Base-by-base conservation (phyloP, 2,888 invertebrate species). In the Brachyptera putata region DNA sequence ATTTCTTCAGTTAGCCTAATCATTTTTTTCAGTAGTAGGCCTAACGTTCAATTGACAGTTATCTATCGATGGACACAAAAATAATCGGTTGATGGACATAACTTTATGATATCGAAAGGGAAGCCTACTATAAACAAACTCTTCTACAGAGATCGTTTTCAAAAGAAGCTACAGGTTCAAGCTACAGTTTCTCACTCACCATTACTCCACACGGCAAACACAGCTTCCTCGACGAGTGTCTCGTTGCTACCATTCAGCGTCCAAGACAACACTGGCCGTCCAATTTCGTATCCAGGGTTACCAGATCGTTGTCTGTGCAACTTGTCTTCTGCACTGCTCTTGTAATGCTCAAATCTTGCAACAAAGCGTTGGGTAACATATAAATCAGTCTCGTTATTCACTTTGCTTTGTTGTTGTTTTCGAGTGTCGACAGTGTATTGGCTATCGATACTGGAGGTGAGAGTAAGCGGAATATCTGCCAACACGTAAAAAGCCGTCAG, bases 211-310 rank as follows among this genome's bases (percentile, higher is more conserved):
- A 56, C 50, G 34, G 9, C 56, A 14, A 61, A 21, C 2, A n/a
- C 9, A 3, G 14, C 53, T 14, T 25, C 48, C 39, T 58, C 37
- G 26, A 46, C 43, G 2, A 2, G 5, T 25, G 46, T 55, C 14
- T 30, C 58, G 57, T 58, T 58, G 24, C 26, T 43, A 13, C 37
- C 4, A 46, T 37, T 39, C 41, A 50, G 16, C 3, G 41, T 24
- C 41, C 60, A 56, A 21, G 59, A 21, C 16, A 57, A 49, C 30
- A 60, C 18, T 25, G 63, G 48, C 14, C 26, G 55, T 21, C 56
- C 58, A 24, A 39, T 2, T 14, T 57, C 36, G 49, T 65, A 65
- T 39, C 65, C 65, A 26, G 60, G 57, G 7, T 61, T 61, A n/a
- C 55, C 63, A 18, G 63, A 62, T 24, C 58, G 37, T 3, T 14